Conservation (phyloP, 2,888 invertebrate genomes). For the Smittia aterrima region DNA sequence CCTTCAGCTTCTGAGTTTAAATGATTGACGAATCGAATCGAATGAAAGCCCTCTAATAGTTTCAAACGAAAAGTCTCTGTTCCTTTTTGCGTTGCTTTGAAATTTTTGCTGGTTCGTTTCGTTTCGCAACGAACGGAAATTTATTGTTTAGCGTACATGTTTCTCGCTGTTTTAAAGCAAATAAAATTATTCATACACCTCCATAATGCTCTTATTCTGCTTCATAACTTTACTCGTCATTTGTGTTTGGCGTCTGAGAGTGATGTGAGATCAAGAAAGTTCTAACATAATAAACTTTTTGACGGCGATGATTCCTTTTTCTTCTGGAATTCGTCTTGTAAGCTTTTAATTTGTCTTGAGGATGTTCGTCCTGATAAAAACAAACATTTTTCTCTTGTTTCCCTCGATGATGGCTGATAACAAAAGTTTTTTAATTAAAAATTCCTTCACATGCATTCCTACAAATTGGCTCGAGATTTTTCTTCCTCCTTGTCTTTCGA, state of each 20-base stretch:
- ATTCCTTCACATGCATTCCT: constrained; percentile 23
- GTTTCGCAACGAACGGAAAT: background rate
- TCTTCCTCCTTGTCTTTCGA: background rate
- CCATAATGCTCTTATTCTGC: background rate
- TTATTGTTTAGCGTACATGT: background rate
- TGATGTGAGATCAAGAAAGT: too few species aligned
- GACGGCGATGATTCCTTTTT: too few species aligned
- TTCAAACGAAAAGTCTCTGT: too few species aligned
- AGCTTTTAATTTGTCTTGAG: constrained; percentile 19
- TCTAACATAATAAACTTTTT: too few species aligned
- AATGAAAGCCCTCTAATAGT: too few species aligned
- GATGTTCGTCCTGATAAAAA: background rate
- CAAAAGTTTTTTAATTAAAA: constrained; percentile 29
- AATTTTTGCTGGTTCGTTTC: background rate
- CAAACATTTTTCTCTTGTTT: background rate
- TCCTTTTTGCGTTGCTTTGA: background rate
- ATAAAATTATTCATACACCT: constrained; percentile 17
- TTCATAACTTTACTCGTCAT: too few species aligned
- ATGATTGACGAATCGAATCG: too few species aligned
- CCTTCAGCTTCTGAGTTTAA: too few species aligned
- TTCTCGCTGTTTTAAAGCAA: background rate
- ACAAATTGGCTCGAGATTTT: background rate
- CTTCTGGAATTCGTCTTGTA: too few species aligned
- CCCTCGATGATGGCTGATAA: background rate
- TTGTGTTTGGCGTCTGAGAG: too few species aligned